Base-by-base conservation (phyloP, 2,113 vertebrate genomes). In the Tamias sibiricus region DNA sequence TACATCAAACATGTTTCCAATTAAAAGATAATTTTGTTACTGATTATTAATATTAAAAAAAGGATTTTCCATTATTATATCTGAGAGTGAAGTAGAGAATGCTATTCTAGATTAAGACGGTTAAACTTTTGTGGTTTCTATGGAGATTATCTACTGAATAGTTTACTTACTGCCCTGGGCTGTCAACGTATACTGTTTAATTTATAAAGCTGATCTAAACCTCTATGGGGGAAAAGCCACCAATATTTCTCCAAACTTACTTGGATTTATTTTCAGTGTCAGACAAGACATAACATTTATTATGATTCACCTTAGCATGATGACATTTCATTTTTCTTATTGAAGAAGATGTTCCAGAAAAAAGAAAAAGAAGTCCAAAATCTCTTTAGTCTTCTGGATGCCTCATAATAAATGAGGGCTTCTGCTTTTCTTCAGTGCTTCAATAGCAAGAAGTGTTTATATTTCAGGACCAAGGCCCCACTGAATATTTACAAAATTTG, bases 261-360 rank as follows among this genome's bases (percentile, higher is more conserved):
- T 98, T 98, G 98, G 98, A 99, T 99, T 99, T 99, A 99, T 99
- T 98, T 99, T 98, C 97, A 97, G 98, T 98, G 98, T 98, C 98
- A 99, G 97, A 98, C 97, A 99, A 99, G 99, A 99, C 98, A 98
- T 98, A 98, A 98, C 99, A 99, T 99, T 99, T 99, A 99, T 99
- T 99, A 99, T 98, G 97, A 98, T 99, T 98, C 99, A 99, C 99
- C 99, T 99, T 98, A 98, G 98, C 99, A 98, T 97, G 98, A 99
- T 98, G 99, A 98, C 99, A 99, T 99, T 98, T 99, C 98, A 99
- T 99, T 99, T 99, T 99, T 99, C 98, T 99, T 98, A 95, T 98
- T 98, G 98, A 99, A 98, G 98, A 98, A 99, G 99, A 98, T 98
- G 98, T 99, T 98, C 98, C 98, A 98, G 98, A 98, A 98, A 98